These are phyloP conservation scores for Petrosia ficiformis DNA, from an alignment of 37 sponge, comb jelly and placozoan genomes.

Conservation along the genomic window DNA sequence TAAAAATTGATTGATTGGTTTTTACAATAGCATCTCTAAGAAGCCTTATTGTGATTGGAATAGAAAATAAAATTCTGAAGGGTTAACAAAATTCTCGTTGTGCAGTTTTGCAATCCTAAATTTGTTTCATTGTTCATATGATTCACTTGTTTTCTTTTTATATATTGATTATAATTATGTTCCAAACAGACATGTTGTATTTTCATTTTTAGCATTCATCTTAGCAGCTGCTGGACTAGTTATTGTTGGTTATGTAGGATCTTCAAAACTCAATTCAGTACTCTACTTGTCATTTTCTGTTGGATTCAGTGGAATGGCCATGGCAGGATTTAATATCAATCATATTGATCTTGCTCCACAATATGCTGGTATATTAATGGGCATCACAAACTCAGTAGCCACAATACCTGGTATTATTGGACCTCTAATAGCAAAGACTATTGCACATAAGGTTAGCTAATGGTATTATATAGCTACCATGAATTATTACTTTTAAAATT, in stretches of 20 bases:
- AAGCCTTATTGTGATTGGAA: no score
- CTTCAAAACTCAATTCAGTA: slow-evolving; percentile 32
- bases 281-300: slow-evolving; percentile 60
- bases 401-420: slow-evolving; percentile 85
- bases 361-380: slow-evolving; percentile 89
- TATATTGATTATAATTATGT: neutral
- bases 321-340: slow-evolving; percentile 67
- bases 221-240: slow-evolving; percentile 62
- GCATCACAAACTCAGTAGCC: slow-evolving; percentile 72
- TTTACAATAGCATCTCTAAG: no score
- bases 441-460: slow-evolving; percentile 55
- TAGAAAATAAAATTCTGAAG: no score
- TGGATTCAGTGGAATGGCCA: slow-evolving; percentile 30
- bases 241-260: slow-evolving; percentile 71
- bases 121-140: neutral
- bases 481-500: no score
- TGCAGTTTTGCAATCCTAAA: no score
- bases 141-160: neutral
- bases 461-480: neutral
- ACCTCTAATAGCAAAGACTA: slow-evolving; percentile 71
- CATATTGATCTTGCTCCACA: slow-evolving; percentile 87
- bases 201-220: slow-evolving; percentile 34
- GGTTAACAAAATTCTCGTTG: no score
- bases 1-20: no score
- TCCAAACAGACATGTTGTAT: neutral